Percentiles rank a stretch among this genome's conserved stretches.
Evolutionary conservation across 2,797 vertebrate species (phyloP).

Genomic region (Sebastes minor): DNA sequence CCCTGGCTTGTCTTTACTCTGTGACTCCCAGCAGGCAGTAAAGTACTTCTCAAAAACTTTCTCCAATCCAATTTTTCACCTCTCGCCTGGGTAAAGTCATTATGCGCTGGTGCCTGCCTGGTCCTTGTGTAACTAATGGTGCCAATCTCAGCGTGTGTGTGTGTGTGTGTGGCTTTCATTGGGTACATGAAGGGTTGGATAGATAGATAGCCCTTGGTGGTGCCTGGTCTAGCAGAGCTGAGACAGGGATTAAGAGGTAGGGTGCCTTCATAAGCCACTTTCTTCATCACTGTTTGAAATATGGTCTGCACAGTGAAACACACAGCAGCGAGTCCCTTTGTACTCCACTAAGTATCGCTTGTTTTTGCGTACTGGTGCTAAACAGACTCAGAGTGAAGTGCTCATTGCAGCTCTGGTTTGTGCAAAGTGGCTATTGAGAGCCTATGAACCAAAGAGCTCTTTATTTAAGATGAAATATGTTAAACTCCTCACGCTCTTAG

Average conservation of each 20-base stretch:
- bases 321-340: slow-evolving; percentile 18
- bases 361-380: slow-evolving; percentile 18
- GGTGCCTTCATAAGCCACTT: slow-evolving; percentile 60
- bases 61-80: slow-evolving; percentile 66
- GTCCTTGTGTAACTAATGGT: slow-evolving; percentile 70
- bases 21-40: slow-evolving; percentile 57
- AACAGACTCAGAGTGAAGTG: slow-evolving; percentile 11
- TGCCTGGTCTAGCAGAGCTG: slow-evolving; percentile 49
- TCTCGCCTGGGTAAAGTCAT: slow-evolving; percentile 65
- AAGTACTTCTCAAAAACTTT: slow-evolving; percentile 61
- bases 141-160: slow-evolving; percentile 53
- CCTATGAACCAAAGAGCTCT: slow-evolving; percentile 13
- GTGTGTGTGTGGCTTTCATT: slow-evolving; percentile 37
- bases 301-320: slow-evolving; percentile 24
- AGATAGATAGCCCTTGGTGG: slow-evolving; percentile 65
- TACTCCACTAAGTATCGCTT: slow-evolving; percentile 15
- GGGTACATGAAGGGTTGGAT: slow-evolving; percentile 47
- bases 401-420: background rate
- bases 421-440: slow-evolving; percentile 15
- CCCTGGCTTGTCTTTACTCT: slow-evolving; percentile 39
- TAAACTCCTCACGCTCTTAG: slow-evolving; percentile 12
- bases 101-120: slow-evolving; percentile 49
- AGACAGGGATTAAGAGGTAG: slow-evolving; percentile 67
- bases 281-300: slow-evolving; percentile 63
- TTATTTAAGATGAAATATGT: slow-evolving; percentile 42